Conservation (phyloP, 2,797 vertebrate genomes). For the Xyrichtys novacula region DNA sequence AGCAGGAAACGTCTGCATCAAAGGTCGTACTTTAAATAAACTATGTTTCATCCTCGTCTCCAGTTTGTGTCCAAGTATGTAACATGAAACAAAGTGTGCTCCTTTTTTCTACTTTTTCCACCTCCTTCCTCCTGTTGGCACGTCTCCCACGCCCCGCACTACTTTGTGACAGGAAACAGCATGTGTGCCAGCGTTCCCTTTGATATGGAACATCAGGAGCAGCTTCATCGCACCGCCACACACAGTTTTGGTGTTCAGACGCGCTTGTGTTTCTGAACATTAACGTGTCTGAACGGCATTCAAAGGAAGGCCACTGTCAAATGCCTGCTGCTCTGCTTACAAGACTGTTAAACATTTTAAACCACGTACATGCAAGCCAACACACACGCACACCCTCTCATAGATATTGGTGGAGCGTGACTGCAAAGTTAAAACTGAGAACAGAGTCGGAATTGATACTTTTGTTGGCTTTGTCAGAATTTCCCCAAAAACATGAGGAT, state of each 20-base stretch:
- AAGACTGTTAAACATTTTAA: constrained; percentile 26
- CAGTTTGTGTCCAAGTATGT: constrained; percentile 16
- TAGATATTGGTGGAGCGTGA: not conserved
- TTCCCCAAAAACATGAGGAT: constrained; percentile 1
- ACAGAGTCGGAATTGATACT: not conserved
- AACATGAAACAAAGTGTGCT: constrained; percentile 24
- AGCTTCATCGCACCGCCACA: constrained; percentile 49
- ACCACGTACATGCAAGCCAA: not conserved
- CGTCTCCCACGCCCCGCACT: constrained; percentile 36
- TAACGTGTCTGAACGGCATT: constrained; percentile 48
- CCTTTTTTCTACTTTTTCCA: constrained; percentile 9
- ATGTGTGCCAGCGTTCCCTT: constrained; percentile 64
- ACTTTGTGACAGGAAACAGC: constrained; percentile 65
- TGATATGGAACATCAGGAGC: constrained; percentile 71
- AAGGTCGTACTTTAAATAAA: constrained; percentile 1
- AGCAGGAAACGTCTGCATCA: not conserved
- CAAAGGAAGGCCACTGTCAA: constrained; percentile 61
- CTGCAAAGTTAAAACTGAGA: constrained; percentile 8
- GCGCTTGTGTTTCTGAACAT: not conserved
- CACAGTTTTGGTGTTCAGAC: constrained; percentile 28
- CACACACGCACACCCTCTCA: not conserved
- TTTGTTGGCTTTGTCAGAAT: constrained; percentile 8
- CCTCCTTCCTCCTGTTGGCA: constrained; percentile 39
- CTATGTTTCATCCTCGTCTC: not conserved
- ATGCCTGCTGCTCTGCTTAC: constrained; percentile 35